Base-by-base conservation (phyloP, 2,888 invertebrate species). In the Cosmorhoe ocellata region DNA sequence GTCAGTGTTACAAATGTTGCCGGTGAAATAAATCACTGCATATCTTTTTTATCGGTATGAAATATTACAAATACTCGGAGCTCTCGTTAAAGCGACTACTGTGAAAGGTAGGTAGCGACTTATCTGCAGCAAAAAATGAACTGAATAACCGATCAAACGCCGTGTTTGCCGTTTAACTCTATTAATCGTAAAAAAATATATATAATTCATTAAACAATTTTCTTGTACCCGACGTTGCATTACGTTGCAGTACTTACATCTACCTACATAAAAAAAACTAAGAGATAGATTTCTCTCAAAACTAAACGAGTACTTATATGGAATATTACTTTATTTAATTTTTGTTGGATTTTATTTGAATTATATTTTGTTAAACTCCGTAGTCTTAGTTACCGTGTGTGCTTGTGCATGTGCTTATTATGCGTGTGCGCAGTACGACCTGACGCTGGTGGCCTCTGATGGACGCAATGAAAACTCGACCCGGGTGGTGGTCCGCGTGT, bases 401-500 rank as follows among this genome's bases (percentile, higher is more conserved):
- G 91, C 91, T 91, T 91, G 90, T 69, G 84, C 86, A 84, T 84
- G 86, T 74, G 76, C 80, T 78, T 69, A 76, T 76, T 78, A 73
- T 84, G 82, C 74, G 79, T 85, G 78, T 84, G 75, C 79, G 76
- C 92, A 96, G 95, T 96, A 96, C 91, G 95, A 95, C 90, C 92
- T 96, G 91, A 95, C 95, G 81, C 92, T 96, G 92, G 96, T 97
- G 79, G 96, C 96, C 56, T 96, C 97, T 61, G 96, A 96, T 90
- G 96, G 96, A 79, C 93, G 96, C 84, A 96, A 96, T 92, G 97
- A 97, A 90, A 96, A 95, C 91, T 93, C 93, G 69, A 97, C 97
- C 66, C 93, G 92, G 55, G 95, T 97, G 65, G 92, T 95, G 71
- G 94, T 97, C 70, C 93, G 94, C 77, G 93, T 97, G 66, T 93